Evolutionary conservation across 2,113 vertebrate species (phyloP).

Genomic region (Bos indicus): DNA sequence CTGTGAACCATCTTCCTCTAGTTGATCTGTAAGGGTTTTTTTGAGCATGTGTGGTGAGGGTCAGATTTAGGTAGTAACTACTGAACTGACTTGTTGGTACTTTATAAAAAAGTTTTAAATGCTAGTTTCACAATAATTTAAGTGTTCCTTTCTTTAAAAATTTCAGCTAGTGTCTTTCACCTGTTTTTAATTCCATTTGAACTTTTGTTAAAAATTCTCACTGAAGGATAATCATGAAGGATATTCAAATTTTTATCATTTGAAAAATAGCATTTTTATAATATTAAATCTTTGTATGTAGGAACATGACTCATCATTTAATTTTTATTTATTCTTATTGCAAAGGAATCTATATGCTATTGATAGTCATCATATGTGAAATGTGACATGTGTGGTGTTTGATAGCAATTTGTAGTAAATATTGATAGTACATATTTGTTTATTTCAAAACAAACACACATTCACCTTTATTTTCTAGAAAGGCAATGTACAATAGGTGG

Average conservation of each 20-base stretch:
- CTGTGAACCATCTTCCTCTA: neutral
- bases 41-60: neutral
- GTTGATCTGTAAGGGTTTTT: neutral
- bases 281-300: neutral
- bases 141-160: neutral
- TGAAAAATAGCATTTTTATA: neutral
- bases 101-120: neutral
- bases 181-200: neutral
- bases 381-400: neutral
- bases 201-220: neutral
- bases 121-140: neutral
- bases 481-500: neutral
- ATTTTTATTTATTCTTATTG: neutral
- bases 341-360: neutral
- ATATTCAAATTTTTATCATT: neutral
- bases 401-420: neutral
- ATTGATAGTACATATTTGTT: neutral
- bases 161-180: neutral
- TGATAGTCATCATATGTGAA: neutral
- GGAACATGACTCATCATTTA: neutral
- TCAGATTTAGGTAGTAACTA: neutral
- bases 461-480: neutral
- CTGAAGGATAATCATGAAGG: neutral
- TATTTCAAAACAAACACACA: neutral
- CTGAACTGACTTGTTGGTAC: neutral